A percentile compares a stretch with the other conserved stretches of the same genome.
Conservation (phyloP, 2,797 vertebrate genomes). For the Chromis chromis region DNA sequence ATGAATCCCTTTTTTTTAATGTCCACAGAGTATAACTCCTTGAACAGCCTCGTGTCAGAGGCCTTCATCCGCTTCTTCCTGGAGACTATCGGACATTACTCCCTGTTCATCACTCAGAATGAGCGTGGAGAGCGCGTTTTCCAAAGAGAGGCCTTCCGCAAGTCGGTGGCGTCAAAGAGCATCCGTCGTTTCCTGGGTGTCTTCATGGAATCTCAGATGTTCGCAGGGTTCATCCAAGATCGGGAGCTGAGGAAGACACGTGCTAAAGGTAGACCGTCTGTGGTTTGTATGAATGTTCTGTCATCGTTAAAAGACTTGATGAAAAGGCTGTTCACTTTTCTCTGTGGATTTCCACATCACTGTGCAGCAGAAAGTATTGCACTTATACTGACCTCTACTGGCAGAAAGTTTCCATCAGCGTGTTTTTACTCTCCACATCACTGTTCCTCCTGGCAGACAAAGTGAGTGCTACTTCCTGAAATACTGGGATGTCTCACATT, state of each 20-base stretch:
- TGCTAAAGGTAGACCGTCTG: conserved; percentile 90
- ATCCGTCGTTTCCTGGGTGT: conserved; percentile 97
- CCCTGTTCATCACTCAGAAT: conserved; percentile 94
- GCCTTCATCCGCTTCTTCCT: conserved; percentile 99
- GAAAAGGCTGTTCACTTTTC: conserved; percentile 1
- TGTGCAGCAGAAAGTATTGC: conserved; percentile 27
- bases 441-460: conserved; percentile 25
- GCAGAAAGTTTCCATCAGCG: conserved; percentile 36
- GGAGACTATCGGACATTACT: conserved; percentile 98
- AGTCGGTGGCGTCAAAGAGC: conserved; percentile 97
- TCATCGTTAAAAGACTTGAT: conserved; percentile 5
- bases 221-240: conserved; percentile 98
- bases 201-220: conserved; percentile 99
- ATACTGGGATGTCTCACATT: conserved; percentile 11
- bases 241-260: conserved; percentile 95
- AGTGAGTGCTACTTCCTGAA: conserved; percentile 25
- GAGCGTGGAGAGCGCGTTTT: conserved; percentile 94
- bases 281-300: conserved; percentile 13
- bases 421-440: conserved; percentile 13
- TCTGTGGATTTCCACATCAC: conserved; percentile 7
- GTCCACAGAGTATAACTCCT: conserved; percentile 91
- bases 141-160: conserved; percentile 97
- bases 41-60: conserved; percentile 97
- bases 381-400: conserved; percentile 77
- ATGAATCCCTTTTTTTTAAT: conserved; percentile 6